Evolutionary conservation across 2,888 invertebrate species (phyloP).

Genomic region (Ashinkailepas kermadecensis): DNA sequence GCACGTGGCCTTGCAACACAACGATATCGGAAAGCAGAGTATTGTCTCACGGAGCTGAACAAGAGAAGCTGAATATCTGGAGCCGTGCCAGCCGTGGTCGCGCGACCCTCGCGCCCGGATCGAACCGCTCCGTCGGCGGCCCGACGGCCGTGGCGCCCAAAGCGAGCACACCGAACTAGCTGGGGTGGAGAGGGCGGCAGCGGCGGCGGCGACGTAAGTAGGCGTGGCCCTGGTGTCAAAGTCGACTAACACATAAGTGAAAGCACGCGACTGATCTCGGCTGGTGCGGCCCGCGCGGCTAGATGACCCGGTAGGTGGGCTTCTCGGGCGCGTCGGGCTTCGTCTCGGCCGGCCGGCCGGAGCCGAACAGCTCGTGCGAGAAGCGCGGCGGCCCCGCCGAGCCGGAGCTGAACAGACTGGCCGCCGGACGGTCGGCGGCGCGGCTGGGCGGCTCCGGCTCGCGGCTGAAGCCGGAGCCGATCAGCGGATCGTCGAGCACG

Average conservation of each 20-base stretch:
- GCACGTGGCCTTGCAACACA: neutral
- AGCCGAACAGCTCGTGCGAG: constrained; percentile 3
- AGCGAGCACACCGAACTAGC: constrained; percentile 6
- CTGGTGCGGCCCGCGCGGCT: neutral
- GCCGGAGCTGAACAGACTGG: constrained; percentile 11
- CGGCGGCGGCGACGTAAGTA: neutral
- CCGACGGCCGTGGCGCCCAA: neutral
- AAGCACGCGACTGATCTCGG: neutral
- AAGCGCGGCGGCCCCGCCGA: constrained; percentile 5
- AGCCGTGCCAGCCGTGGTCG: neutral
- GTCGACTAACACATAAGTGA: constrained; percentile 9
- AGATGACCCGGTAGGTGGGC: neutral
- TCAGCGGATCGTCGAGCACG: constrained; percentile 12
- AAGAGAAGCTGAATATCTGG: neutral
- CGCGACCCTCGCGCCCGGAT: too few relatives aligned
- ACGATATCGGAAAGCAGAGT: constrained; percentile 9
- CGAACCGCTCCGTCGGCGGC: too few relatives aligned
- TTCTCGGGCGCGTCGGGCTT: constrained; percentile 13
- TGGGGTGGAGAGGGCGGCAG: neutral
- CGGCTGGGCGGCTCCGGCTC: neutral
- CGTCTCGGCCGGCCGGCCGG: constrained; percentile 3
- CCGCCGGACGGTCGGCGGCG: neutral
- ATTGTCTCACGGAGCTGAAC: constrained; percentile 11
- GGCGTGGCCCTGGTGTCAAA: neutral
- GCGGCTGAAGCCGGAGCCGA: neutral